Base-by-base conservation (phyloP, 2,113 vertebrate genomes). In the Cercocebus atys region DNA sequence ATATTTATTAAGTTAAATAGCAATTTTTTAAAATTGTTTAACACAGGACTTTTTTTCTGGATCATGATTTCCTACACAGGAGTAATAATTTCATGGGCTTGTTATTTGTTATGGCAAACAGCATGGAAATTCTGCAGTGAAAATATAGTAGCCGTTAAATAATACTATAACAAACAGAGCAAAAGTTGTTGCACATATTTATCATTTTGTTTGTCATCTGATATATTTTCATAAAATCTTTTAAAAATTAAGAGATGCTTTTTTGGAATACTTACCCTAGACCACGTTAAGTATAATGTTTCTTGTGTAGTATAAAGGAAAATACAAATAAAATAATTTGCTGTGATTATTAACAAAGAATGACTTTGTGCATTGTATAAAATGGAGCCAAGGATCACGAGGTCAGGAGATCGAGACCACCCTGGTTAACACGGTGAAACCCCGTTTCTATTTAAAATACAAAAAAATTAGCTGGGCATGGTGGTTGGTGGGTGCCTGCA, bases 321-420 rank as follows among this genome's bases (percentile, higher is more conserved):
- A 98, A 93, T 64, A 96, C 52, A 97, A 98, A 98, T 59, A 81
- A 66, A 96, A 90, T 93, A 89, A 68, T 61, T 98, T 98, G 75
- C 89, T 95, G 25, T 97, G 75, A 86, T 25, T 88, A 22, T 70
- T 84, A 78, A 85, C 72, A 90, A 98, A 83, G 92, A 97, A 97
- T 64, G 57, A 90, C 94, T 96, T 43, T 68, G 50, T 94, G 16
- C 93, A 55, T 90, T 57, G 52, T 94, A 64, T 45, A 82, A 97
- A 97, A 95, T 66, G 32, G 70, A 98, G 79, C 59, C 6, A 50
- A 50, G 47, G 47, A 50, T 50, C 47, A 50, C 3, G 13, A 50
- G 47, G 47, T 50, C 47, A 50, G 47, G 47, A 50, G 47, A 50
- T 50, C 0, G 47, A 50, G 47, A 50, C 47, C 47, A 50, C 3